phyloP scores from a whole-genome alignment of 2,888 invertebrate species.

The Apoda limacodes region DNA sequence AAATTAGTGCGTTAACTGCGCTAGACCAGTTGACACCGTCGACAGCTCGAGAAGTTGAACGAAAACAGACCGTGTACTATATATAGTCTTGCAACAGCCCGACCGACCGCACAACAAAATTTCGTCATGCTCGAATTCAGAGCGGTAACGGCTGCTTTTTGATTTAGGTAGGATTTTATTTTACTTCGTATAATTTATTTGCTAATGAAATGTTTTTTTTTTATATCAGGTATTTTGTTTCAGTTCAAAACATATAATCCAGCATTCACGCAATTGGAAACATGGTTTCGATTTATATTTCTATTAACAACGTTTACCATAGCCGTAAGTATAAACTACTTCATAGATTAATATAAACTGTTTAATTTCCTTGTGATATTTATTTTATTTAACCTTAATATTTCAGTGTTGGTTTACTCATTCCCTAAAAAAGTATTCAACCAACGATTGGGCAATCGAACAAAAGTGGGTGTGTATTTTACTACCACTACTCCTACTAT shows the following conservation, averaged over 20 bases:
- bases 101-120: no score
- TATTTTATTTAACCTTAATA: slow-evolving; percentile 15
- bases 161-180: no score
- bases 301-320: slow-evolving; percentile 86
- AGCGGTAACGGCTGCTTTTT: no score
- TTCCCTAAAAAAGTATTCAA: slow-evolving; percentile 85
- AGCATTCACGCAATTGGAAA: slow-evolving; percentile 95
- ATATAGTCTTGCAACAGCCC: no score
- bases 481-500: slow-evolving; percentile 87
- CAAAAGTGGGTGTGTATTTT: slow-evolving; percentile 95
- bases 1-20: no score
- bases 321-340: slow-evolving; percentile 74
- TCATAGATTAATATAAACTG: slow-evolving; percentile 1
- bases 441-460: slow-evolving; percentile 97
- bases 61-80: no score
- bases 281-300: slow-evolving; percentile 97
- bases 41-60: no score
- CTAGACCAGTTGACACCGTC: no score
- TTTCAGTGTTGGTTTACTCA: slow-evolving; percentile 95
- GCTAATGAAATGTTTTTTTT: slow-evolving; percentile 8
- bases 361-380: background rate
- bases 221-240: slow-evolving; percentile 31
- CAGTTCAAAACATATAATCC: slow-evolving; percentile 98
- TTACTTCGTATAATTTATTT: no score
- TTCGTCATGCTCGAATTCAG: no score